Percentiles rank a stretch among this genome's conserved stretches.
Evolutionary conservation across 2,113 vertebrate species (phyloP).

Genomic region (Sylvicapra grimmia): DNA sequence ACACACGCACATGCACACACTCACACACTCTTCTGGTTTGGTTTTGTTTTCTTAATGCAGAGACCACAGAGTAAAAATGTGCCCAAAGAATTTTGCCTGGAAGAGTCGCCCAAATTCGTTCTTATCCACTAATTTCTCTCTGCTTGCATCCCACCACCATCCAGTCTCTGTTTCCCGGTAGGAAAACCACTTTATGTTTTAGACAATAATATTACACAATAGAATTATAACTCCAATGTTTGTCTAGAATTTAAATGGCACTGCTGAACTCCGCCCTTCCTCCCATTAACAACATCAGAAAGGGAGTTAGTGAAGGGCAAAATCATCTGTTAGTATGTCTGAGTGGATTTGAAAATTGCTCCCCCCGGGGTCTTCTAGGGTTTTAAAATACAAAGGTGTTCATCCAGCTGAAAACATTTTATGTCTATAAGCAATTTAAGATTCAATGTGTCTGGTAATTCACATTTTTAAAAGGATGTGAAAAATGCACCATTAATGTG

Average conservation of each 20-base stretch:
- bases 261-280: neutral
- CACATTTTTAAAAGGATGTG: constrained; percentile 23
- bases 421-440: constrained; percentile 41
- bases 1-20: neutral
- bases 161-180: neutral
- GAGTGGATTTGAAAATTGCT: constrained; percentile 41
- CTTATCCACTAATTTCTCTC: neutral
- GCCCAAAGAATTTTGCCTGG: neutral
- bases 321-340: neutral
- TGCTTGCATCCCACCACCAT: neutral
- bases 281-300: neutral
- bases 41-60: neutral
- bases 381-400: constrained; percentile 48
- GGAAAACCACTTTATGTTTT: constrained; percentile 15
- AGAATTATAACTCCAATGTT: constrained; percentile 21
- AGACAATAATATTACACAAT: constrained; percentile 33
- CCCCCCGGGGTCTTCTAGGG: neutral
- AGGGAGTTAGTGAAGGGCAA: neutral
- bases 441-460: constrained; percentile 48
- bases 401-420: constrained; percentile 20
- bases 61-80: constrained; percentile 17
- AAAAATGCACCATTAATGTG: constrained; percentile 22
- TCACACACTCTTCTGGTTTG: neutral
- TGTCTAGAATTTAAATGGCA: constrained; percentile 39
- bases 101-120: neutral